Evolutionary conservation across 2,797 vertebrate genomes (phyloP).

Genomic region (Neostethus bicornis): DNA sequence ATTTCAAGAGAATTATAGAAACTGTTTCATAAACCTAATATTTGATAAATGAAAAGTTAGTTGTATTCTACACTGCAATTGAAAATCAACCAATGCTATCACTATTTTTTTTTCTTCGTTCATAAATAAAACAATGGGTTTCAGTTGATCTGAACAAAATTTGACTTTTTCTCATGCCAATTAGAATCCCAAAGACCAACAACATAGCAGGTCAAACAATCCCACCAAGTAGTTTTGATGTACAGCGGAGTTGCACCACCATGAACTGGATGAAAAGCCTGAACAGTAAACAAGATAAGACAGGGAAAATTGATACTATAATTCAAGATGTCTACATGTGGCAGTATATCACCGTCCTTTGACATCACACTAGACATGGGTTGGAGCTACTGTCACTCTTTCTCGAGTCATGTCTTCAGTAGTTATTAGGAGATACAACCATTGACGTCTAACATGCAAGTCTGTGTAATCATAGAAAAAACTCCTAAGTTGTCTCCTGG

Average conservation of each 20-base stretch:
- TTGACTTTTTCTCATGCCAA: neutral
- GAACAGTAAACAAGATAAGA: conserved; percentile 19
- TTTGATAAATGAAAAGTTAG: neutral
- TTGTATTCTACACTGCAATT: neutral
- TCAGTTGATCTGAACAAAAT: too few relatives aligned
- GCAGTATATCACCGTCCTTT: conserved; percentile 32
- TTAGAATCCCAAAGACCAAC: conserved; percentile 24
- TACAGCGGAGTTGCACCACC: conserved; percentile 27
- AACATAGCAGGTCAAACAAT: too few relatives aligned
- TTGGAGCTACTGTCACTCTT: conserved; percentile 23
- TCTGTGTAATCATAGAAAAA: too few relatives aligned
- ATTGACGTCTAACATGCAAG: too few relatives aligned
- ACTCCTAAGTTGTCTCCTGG: too few relatives aligned
- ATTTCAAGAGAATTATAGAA: conserved; percentile 7
- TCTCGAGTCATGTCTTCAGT: conserved; percentile 14
- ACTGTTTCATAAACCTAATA: neutral
- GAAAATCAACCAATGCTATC: neutral
- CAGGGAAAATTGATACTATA: conserved; percentile 35
- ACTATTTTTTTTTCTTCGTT: neutral
- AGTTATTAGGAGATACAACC: too few relatives aligned
- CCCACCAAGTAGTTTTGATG: too few relatives aligned
- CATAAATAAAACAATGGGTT: conserved; percentile 3
- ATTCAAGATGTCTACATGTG: conserved; percentile 38
- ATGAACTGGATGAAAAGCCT: conserved; percentile 21
- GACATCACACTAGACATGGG: conserved; percentile 28